Conservation (phyloP, 2,113 vertebrate genomes). For the Cyphomyrus discorhynchus region DNA sequence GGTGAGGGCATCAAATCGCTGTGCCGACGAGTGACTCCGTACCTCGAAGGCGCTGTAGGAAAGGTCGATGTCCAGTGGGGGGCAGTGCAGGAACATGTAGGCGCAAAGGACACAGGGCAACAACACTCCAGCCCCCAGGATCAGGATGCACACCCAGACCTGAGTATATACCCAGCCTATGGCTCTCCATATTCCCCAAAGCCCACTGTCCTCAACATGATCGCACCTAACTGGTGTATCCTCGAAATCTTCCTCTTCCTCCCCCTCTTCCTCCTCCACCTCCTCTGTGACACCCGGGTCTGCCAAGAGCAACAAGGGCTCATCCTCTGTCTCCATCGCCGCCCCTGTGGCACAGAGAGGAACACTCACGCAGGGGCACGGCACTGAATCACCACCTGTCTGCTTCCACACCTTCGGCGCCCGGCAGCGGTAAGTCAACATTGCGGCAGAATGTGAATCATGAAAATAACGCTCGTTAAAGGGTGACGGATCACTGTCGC, state of each 20-base stretch:
- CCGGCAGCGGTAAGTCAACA: conserved; percentile 22
- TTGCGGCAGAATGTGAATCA: conserved; percentile 27
- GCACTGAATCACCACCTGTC: conserved; percentile 27
- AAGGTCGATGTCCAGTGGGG: conserved; percentile 91
- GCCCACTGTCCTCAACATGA: conserved; percentile 21
- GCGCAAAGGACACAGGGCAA: conserved; percentile 74
- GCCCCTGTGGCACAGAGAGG: conserved; percentile 38
- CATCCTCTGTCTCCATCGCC: conserved; percentile 82
- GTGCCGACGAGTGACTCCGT: conserved; percentile 88
- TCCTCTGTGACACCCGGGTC: conserved; percentile 68
- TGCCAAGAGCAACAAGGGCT: conserved; percentile 73
- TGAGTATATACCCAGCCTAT: conserved; percentile 88
- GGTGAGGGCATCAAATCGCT: conserved; percentile 84
- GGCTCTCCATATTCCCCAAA: conserved; percentile 71
- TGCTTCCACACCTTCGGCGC: background rate
- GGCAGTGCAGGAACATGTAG: conserved; percentile 87
- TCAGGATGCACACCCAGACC: conserved; percentile 69
- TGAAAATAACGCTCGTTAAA: conserved; percentile 30
- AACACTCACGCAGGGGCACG: background rate
- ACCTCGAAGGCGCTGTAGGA: conserved; percentile 97
- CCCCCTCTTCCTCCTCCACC: conserved; percentile 50
- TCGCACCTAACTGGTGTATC: conserved; percentile 40
- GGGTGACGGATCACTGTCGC: conserved; percentile 33
- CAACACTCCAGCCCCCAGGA: conserved; percentile 73
- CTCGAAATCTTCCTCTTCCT: conserved; percentile 36